Conservation (phyloP, 2,888 invertebrate genomes). For the Emesis russula region DNA sequence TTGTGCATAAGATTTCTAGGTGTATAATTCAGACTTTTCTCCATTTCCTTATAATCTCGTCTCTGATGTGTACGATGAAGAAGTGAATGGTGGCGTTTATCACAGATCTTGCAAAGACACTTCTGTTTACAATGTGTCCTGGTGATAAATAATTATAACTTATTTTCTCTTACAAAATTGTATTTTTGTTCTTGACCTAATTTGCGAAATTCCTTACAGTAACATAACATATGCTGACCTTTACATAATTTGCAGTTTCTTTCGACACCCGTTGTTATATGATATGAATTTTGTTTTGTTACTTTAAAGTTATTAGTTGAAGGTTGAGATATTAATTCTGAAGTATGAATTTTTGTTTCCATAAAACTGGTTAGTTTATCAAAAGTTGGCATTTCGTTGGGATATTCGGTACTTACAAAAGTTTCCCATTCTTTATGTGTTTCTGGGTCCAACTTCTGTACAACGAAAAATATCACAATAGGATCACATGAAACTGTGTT, state of each 20-base stretch:
- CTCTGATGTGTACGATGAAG: background rate
- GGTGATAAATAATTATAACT: slow-evolving; percentile 18
- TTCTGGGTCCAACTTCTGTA: too few relatives aligned
- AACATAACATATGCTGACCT: slow-evolving; percentile 55
- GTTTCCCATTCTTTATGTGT: slow-evolving; percentile 78
- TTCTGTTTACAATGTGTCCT: background rate
- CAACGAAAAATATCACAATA: slow-evolving; percentile 52
- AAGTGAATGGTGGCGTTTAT: slow-evolving; percentile 17
- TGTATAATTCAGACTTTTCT: background rate
- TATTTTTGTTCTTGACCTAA: slow-evolving; percentile 40
- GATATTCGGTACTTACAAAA: slow-evolving; percentile 41
- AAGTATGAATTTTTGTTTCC: slow-evolving; percentile 66
- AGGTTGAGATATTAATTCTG: slow-evolving; percentile 43
- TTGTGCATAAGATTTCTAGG: background rate
- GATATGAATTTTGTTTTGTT: slow-evolving; percentile 9
- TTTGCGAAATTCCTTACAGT: slow-evolving; percentile 57
- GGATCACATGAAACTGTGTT: slow-evolving; percentile 79
- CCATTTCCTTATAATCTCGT: background rate
- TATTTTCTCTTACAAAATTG: slow-evolving; percentile 24
- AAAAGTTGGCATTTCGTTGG: slow-evolving; percentile 61
- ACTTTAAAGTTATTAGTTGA: background rate
- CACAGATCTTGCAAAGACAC: slow-evolving; percentile 2
- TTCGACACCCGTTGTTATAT: slow-evolving; percentile 1
- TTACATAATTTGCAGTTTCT: slow-evolving; percentile 44
- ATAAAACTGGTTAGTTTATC: slow-evolving; percentile 54